Conservation (phyloP, 2,888 invertebrate genomes). For the Flexamia atlantica region DNA sequence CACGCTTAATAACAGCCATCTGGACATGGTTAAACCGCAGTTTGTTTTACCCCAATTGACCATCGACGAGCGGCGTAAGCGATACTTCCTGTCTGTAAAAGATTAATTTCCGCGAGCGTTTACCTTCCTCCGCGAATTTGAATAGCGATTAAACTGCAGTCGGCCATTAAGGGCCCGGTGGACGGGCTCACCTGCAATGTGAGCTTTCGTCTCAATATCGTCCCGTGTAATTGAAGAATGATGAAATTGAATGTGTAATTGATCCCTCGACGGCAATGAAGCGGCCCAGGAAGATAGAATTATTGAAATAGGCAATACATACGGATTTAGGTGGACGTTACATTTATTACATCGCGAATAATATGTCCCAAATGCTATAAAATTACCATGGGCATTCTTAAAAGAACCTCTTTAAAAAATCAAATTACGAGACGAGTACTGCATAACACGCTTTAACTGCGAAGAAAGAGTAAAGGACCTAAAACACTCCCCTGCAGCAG, state of each 20-base stretch:
- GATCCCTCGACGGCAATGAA: too few relatives aligned
- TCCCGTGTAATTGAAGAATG: too few relatives aligned
- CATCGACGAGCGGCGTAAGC: constrained; percentile 22
- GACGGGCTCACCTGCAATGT: neutral
- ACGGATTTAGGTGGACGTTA: too few relatives aligned
- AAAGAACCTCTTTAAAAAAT: too few relatives aligned
- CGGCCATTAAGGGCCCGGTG: constrained; percentile 16
- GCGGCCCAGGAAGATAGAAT: too few relatives aligned
- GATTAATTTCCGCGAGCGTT: constrained; percentile 35
- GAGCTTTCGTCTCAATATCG: too few relatives aligned
- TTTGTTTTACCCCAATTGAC: constrained; percentile 47
- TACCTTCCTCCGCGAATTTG: constrained; percentile 15
- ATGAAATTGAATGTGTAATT: too few relatives aligned
- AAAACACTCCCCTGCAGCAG: neutral
- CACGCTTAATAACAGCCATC: constrained; percentile 20
- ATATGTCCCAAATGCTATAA: too few relatives aligned
- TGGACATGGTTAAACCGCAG: constrained; percentile 35
- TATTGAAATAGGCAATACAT: too few relatives aligned
- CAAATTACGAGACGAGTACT: too few relatives aligned
- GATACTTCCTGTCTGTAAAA: constrained; percentile 35
- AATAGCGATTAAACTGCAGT: constrained; percentile 24
- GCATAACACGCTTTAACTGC: neutral
- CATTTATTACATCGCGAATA: too few relatives aligned
- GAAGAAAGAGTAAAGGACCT: neutral
- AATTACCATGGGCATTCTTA: too few relatives aligned